Evolutionary conservation across 2,888 invertebrate species (phyloP).

Genomic region (Drosophila atroscutellata): DNA sequence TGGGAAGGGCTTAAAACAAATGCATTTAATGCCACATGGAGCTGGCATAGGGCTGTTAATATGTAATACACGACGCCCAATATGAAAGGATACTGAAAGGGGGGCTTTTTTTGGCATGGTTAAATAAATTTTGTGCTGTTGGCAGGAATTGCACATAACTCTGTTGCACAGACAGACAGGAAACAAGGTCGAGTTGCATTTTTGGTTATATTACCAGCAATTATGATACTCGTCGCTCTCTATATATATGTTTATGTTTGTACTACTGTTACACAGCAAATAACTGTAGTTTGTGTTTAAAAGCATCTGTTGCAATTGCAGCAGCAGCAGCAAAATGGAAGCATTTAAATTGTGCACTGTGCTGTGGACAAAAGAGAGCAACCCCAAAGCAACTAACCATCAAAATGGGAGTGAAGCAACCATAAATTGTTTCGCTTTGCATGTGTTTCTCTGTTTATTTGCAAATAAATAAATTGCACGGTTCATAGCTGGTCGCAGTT

Average conservation of each 20-base stretch:
- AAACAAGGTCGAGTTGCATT: slow-evolving; percentile 38
- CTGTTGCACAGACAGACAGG: slow-evolving; percentile 17
- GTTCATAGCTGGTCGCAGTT: slow-evolving; percentile 45
- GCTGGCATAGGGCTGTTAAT: slow-evolving; percentile 25
- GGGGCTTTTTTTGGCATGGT: slow-evolving; percentile 6
- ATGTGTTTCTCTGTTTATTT: slow-evolving; percentile 58
- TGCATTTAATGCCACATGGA: slow-evolving; percentile 33
- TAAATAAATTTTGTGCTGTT: slow-evolving; percentile 23
- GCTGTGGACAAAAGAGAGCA: slow-evolving; percentile 10
- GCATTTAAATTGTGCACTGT: slow-evolving; percentile 19
- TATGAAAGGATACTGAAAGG: neutral
- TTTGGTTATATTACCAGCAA: slow-evolving; percentile 70
- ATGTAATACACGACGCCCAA: neutral
- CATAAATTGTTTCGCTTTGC: slow-evolving; percentile 47
- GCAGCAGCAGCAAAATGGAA: slow-evolving; percentile 6
- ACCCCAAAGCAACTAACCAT: slow-evolving; percentile 28
- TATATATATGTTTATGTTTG: slow-evolving; percentile 15
- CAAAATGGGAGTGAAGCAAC: slow-evolving; percentile 2
- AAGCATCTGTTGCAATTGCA: slow-evolving; percentile 27
- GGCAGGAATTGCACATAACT: slow-evolving; percentile 15
- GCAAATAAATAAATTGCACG: slow-evolving; percentile 59
- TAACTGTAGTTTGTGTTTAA: slow-evolving; percentile 18
- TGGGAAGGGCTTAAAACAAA: slow-evolving; percentile 25
- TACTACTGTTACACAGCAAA: neutral
- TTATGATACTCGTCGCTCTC: slow-evolving; percentile 52